Base-by-base conservation (phyloP, 1,140 invertebrate species). In the Prorops nasuta region DNA sequence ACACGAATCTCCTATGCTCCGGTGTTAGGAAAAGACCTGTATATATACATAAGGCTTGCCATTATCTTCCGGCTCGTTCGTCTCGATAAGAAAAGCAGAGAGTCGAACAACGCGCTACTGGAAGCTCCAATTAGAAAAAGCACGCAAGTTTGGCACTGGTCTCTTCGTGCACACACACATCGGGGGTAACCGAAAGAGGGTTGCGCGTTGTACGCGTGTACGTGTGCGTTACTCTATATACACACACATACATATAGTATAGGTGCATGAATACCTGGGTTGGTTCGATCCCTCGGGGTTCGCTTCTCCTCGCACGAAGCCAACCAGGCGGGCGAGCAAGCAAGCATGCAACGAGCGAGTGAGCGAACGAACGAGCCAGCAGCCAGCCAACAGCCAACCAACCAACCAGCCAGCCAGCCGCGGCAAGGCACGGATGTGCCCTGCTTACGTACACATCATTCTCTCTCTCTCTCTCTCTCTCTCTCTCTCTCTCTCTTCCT, bases 231-330 rank as follows among this genome's bases (percentile, higher is more conserved):
- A 28, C n/a, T 1, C 6, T 9, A 14, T 48, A 15, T 39, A 35
- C 35, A 20, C 12, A 14, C 35, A 34, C 3, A n/a, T 9, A 36
- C n/a, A 41, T 46, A 35, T 1, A 16, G 47, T 46, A 41, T 49
- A 39, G 48, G 51, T n/a, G n/a, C n/a, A n/a, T n/a, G n/a, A n/a
- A n/a, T 58, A 58, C 52, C 51, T 60, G 63, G 50, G 48, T 54
- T 54, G 51, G 31, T 24, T 24, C 45, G 53, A 60, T 61, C 58
- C 58, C 58, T 61, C 49, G 53, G 58, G 58, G 53, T 51, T 60
- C 42, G 56, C 49, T 42, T 51, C 51, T 50, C 36, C 49, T 51
- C 49, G 54, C 54, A 50, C 56, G 44, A 47, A 51, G 49, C 48
- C 37, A 49, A 35, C 41, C 47, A 48, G 35, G 39, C 14, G 40